phyloP scores from a whole-genome alignment of 2,888 invertebrate species.

The Leptinotarsa juncta region DNA sequence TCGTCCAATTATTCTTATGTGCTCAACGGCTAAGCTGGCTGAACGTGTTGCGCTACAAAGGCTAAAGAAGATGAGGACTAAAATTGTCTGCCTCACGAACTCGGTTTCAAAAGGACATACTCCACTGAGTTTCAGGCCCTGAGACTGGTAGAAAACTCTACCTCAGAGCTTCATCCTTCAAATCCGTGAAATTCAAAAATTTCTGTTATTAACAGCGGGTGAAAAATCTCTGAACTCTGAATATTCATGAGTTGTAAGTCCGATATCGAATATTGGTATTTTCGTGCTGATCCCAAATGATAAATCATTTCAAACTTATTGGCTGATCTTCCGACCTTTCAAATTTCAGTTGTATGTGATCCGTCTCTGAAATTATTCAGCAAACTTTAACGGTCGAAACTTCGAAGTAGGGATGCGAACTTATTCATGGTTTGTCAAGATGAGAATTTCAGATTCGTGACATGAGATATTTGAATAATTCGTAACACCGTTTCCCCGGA shows the following conservation, averaged over 20 bases:
- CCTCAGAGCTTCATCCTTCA: no score
- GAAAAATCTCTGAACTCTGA: neutral
- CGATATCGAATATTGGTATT: neutral
- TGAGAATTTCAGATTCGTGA: conserved; percentile 1
- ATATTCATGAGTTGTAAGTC: neutral
- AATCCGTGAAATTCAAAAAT: no score
- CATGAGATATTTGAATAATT: neutral
- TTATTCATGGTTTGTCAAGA: conserved; percentile 12
- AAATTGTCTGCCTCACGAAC: no score
- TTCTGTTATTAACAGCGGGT: neutral
- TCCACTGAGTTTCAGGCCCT: no score
- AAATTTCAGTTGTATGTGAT: conserved; percentile 13
- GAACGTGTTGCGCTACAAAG: no score
- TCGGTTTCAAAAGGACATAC: no score
- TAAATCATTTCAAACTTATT: conserved; percentile 7
- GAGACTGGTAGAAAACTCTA: no score
- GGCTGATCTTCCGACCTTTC: conserved; percentile 11
- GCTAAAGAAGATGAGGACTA: no score
- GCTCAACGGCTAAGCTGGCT: no score
- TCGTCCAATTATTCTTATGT: no score
- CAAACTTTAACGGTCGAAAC: conserved; percentile 8
- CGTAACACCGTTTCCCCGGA: no score
- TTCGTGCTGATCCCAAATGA: neutral
- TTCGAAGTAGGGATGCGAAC: neutral
- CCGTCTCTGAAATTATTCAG: neutral